Percentiles rank a stretch among this genome's conserved stretches.
These are phyloP conservation scores for Sycophaga agraensis DNA, from an alignment of 1,140 invertebrate genomes.

Conservation along the genomic window DNA sequence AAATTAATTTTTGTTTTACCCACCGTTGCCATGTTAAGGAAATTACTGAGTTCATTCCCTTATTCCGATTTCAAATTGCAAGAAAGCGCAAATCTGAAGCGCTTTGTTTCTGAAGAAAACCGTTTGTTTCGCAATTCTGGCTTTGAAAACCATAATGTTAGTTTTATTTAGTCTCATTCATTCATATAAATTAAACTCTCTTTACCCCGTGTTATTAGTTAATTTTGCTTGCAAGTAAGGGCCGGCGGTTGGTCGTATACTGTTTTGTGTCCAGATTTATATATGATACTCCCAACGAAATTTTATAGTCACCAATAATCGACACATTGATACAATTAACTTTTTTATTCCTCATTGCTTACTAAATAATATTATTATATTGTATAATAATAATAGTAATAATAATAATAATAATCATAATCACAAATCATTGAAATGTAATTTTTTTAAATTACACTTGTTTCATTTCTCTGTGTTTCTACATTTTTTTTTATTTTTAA, in stretches of 20 bases:
- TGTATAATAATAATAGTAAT: conserved; percentile 11
- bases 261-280: no score
- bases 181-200: background rate
- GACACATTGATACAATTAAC: conserved; percentile 17
- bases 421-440: background rate
- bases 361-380: no score
- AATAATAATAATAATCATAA: conserved; percentile 11
- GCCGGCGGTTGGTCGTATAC: conserved; percentile 38
- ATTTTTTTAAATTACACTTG: background rate
- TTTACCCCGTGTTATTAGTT: conserved; percentile 30
- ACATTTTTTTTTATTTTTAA: background rate
- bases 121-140: no score
- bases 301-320: conserved; percentile 1
- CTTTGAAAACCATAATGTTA: no score
- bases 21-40: no score
- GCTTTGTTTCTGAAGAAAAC: no score
- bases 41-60: no score
- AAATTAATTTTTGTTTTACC: no score
- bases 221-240: conserved; percentile 38
- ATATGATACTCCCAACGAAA: no score
- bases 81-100: no score
- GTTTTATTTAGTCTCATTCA: background rate
- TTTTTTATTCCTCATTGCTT: background rate
- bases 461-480: background rate
- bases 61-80: no score